Evolutionary conservation across 2,797 vertebrate genomes (phyloP).

Genomic region (Brachymystax lenok): DNA sequence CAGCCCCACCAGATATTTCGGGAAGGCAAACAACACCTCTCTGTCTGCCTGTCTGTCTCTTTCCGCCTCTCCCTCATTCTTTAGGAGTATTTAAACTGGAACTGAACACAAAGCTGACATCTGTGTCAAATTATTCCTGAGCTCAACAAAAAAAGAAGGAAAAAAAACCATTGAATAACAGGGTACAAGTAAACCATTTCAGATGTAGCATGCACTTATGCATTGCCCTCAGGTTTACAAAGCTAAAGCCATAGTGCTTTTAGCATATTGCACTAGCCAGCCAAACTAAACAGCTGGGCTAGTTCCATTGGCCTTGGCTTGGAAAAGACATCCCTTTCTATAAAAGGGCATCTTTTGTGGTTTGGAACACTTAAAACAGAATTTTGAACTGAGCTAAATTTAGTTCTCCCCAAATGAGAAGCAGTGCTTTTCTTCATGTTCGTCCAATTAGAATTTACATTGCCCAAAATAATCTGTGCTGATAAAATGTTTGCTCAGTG

Average conservation of each 20-base stretch:
- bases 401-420: background rate
- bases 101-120: slow-evolving; percentile 37
- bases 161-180: slow-evolving; percentile 38
- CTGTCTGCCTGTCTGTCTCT: slow-evolving; percentile 7
- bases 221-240: slow-evolving; percentile 20
- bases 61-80: slow-evolving; percentile 8
- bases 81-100: slow-evolving; percentile 28
- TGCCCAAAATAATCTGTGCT: background rate
- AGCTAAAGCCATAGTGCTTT: slow-evolving; percentile 2
- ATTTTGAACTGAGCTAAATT: background rate
- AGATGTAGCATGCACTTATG: slow-evolving; percentile 30
- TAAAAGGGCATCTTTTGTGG: background rate
- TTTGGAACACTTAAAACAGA: background rate
- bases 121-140: slow-evolving; percentile 52
- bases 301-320: slow-evolving; percentile 7
- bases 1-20: background rate
- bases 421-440: background rate
- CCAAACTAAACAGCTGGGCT: slow-evolving; percentile 26
- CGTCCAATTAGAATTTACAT: background rate
- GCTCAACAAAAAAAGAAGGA: slow-evolving; percentile 36
- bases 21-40: background rate
- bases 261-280: slow-evolving; percentile 1
- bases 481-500: background rate
- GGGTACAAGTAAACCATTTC: slow-evolving; percentile 35
- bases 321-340: background rate